These are phyloP conservation scores for Lanius collurio DNA, from an alignment of 2,113 vertebrate genomes.

Conservation along the genomic window DNA sequence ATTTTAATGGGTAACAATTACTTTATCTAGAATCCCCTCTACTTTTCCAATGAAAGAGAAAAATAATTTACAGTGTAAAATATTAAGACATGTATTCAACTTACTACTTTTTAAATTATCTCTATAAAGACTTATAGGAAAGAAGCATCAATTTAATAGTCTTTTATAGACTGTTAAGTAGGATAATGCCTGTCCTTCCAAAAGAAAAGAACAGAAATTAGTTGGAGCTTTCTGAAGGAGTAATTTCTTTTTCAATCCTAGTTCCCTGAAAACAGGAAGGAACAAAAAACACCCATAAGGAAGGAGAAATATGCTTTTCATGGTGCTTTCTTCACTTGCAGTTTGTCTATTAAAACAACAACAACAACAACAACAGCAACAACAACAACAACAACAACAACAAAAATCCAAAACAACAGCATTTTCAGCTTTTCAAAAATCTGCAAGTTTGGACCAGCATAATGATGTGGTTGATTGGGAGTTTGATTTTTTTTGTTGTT, in stretches of 20 bases:
- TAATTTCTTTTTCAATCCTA: neutral
- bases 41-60: neutral
- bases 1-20: neutral
- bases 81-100: neutral
- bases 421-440: neutral
- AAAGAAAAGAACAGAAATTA: neutral
- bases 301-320: neutral
- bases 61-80: neutral
- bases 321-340: neutral
- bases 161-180: neutral
- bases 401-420: accelerated
- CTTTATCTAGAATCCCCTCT: neutral
- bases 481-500: too few species aligned
- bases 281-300: neutral
- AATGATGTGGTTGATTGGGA: neutral
- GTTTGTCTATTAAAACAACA: neutral
- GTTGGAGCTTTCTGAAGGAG: neutral
- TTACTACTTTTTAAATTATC: neutral
- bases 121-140: neutral
- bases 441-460: neutral
- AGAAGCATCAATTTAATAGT: neutral
- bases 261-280: neutral
- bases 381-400: neutral
- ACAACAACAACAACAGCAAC: too few species aligned
- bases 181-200: neutral